Evolutionary conservation across 2,797 vertebrate species (phyloP).

Genomic region (Gallinago nigripennis): DNA sequence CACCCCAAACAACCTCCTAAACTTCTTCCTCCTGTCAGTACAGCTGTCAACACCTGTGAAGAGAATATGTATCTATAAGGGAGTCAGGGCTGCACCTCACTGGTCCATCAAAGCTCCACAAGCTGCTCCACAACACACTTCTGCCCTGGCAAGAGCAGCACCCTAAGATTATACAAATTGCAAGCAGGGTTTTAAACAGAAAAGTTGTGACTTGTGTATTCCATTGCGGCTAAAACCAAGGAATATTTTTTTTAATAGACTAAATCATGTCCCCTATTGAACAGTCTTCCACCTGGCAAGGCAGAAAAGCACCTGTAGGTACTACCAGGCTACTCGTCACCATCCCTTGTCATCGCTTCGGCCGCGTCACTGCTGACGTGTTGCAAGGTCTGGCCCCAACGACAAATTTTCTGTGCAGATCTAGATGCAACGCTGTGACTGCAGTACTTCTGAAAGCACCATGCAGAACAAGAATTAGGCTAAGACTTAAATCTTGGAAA

Average conservation of each 20-base stretch:
- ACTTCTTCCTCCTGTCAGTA: neutral
- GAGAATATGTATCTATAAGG: neutral
- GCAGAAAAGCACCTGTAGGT: neutral
- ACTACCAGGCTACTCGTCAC: neutral
- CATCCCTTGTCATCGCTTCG: accelerated
- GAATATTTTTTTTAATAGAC: neutral
- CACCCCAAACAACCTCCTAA: neutral
- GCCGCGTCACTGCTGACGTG: neutral
- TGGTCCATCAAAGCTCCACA: neutral
- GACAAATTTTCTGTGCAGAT: accelerated
- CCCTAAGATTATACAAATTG: accelerated
- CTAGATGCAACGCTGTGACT: neutral
- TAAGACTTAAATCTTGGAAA: neutral
- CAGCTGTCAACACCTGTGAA: neutral
- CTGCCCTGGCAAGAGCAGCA: neutral
- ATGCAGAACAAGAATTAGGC: neutral
- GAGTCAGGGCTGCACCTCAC: neutral
- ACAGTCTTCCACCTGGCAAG: neutral
- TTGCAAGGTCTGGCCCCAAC: accelerated
- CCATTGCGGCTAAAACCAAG: neutral
- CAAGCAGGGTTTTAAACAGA: neutral
- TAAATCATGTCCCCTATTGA: accelerated
- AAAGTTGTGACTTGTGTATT: neutral
- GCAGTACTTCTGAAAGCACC: neutral
- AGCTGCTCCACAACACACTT: neutral